Evolutionary conservation across 2,888 invertebrate genomes (phyloP).

Genomic region (Hedychridium roseum): DNA sequence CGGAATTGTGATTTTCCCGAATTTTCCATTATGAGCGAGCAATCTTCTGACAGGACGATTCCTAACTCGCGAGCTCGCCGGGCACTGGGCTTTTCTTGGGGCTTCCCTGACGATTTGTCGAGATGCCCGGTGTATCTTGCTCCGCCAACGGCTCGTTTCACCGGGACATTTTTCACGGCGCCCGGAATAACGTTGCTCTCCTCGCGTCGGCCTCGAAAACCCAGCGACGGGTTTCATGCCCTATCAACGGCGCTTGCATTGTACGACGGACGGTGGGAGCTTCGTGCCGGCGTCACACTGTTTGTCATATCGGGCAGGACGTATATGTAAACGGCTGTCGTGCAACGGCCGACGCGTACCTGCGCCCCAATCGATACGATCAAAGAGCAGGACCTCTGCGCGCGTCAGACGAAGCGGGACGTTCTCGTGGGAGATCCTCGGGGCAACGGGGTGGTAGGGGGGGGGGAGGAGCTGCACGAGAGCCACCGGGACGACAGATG

Average conservation of each 20-base stretch:
- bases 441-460: conserved; percentile 3
- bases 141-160: not conserved
- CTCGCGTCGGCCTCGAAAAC: too few relatives aligned
- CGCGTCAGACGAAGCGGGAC: too few relatives aligned
- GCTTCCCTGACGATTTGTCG: too few relatives aligned
- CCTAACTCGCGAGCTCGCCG: not conserved
- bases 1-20: too few relatives aligned
- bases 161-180: conserved; percentile 8
- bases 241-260: conserved; percentile 31
- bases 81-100: too few relatives aligned
- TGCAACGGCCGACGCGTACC: conserved; percentile 12
- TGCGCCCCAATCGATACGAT: conserved; percentile 33
- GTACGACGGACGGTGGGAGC: conserved; percentile 20
- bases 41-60: not conserved
- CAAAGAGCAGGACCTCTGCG: conserved; percentile 22
- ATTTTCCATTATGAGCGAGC: not conserved
- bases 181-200: too few relatives aligned
- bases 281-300: conserved; percentile 31
- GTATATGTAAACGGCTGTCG: conserved; percentile 37
- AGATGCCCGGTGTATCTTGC: too few relatives aligned
- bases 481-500: too few relatives aligned
- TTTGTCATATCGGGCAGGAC: conserved; percentile 37
- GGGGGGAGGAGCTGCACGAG: not conserved
- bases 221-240: conserved; percentile 35
- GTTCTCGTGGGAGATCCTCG: too few relatives aligned